Conservation (phyloP, 1,140 invertebrate genomes). For the Laupala kohalensis region DNA sequence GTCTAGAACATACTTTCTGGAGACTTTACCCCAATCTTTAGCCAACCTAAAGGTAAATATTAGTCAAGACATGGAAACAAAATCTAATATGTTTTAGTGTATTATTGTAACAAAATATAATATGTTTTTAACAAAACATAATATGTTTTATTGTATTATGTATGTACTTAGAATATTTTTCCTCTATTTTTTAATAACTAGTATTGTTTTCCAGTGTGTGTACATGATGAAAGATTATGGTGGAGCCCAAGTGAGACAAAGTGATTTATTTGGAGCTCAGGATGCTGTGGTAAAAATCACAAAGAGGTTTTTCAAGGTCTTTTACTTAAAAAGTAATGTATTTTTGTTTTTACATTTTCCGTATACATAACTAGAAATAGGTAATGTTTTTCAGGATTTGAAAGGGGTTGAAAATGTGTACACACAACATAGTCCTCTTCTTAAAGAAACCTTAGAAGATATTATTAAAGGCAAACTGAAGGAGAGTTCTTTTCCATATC, state of each 20-base stretch:
- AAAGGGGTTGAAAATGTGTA: slow-evolving; percentile 96
- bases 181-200: neutral
- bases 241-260: slow-evolving; percentile 58
- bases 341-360: neutral
- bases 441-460: slow-evolving; percentile 78
- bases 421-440: slow-evolving; percentile 81
- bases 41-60: too few relatives aligned
- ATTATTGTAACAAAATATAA: neutral
- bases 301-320: slow-evolving; percentile 76
- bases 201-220: slow-evolving; percentile 40
- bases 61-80: too few relatives aligned
- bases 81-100: neutral
- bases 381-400: slow-evolving; percentile 42
- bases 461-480: slow-evolving; percentile 75
- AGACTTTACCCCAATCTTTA: too few relatives aligned
- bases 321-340: neutral
- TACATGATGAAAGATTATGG: slow-evolving; percentile 65
- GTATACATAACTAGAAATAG: too few relatives aligned
- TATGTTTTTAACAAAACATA: neutral
- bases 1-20: too few relatives aligned
- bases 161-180: neutral
- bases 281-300: slow-evolving; percentile 83
- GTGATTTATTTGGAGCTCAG: slow-evolving; percentile 67
- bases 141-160: neutral
- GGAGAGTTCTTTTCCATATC: slow-evolving; percentile 67